phyloP scores from a whole-genome alignment of 37 sponge, comb jelly and placozoan species.

The Cladorhizidae sp. region DNA sequence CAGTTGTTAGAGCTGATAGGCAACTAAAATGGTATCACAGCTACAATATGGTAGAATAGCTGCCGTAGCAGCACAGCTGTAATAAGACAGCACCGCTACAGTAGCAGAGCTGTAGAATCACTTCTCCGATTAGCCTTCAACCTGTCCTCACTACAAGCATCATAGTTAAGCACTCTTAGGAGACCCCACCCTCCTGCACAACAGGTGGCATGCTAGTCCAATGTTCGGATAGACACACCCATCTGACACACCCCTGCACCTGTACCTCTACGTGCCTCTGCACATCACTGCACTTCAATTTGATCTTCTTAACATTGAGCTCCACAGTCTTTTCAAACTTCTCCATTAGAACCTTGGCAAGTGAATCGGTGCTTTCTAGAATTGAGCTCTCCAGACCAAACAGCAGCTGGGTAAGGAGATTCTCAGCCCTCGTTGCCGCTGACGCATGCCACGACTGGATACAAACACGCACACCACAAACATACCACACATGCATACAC shows the following conservation, averaged over 20 bases:
- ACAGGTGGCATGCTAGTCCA: too few species aligned
- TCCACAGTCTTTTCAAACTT: slow-evolving; percentile 64
- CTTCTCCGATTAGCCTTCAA: too few species aligned
- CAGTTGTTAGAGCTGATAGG: too few species aligned
- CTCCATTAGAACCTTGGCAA: slow-evolving; percentile 38
- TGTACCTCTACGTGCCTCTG: slow-evolving; percentile 65
- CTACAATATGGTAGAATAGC: too few species aligned
- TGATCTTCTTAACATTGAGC: slow-evolving; percentile 75
- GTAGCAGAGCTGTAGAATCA: too few species aligned
- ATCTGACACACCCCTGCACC: background rate
- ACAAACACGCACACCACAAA: background rate
- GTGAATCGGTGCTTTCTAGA: slow-evolving; percentile 18
- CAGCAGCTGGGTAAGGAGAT: slow-evolving; percentile 72
- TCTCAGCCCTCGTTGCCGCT: slow-evolving; percentile 31
- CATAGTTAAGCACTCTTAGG: too few species aligned
- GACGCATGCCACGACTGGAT: slow-evolving; percentile 68
- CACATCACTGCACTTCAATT: slow-evolving; percentile 72
- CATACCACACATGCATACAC: background rate
- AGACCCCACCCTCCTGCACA: too few species aligned
- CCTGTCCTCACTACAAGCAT: too few species aligned
- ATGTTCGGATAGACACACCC: too few species aligned
- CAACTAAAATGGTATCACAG: too few species aligned
- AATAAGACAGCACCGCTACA: too few species aligned
- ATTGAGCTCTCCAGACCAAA: slow-evolving; percentile 66
- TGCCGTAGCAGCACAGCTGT: too few species aligned